These are phyloP conservation scores for Prionchulus punctatus DNA, from an alignment of 2,888 invertebrate genomes.

Conservation along the genomic window DNA sequence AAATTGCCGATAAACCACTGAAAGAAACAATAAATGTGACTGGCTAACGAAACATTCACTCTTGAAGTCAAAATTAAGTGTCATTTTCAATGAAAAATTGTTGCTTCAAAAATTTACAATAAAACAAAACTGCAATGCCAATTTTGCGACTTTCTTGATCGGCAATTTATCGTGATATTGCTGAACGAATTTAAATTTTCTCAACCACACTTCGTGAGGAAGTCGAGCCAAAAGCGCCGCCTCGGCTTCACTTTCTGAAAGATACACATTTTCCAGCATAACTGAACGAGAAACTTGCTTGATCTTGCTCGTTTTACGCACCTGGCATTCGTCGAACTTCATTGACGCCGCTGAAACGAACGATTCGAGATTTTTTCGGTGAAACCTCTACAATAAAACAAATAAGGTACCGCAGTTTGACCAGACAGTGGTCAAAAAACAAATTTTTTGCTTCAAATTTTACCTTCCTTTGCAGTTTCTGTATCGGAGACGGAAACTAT, in stretches of 20 bases:
- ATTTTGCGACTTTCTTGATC: constrained; percentile 56
- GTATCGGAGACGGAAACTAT: too few relatives aligned
- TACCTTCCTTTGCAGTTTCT: too few relatives aligned
- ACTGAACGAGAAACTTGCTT: not conserved
- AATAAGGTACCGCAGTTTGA: too few relatives aligned
- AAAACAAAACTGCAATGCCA: constrained; percentile 66
- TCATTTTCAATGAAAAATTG: too few relatives aligned
- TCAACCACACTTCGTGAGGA: constrained; percentile 77
- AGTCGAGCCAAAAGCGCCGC: constrained; percentile 78
- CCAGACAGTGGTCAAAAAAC: too few relatives aligned
- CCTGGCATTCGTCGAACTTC: constrained; percentile 39
- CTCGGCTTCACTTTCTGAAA: constrained; percentile 50
- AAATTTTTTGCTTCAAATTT: too few relatives aligned
- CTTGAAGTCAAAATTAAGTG: too few relatives aligned
- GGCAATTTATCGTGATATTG: constrained; percentile 54
- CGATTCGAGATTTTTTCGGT: constrained; percentile 44
- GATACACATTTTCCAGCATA: not conserved
- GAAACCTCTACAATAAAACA: not conserved
- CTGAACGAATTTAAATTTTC: constrained; percentile 60
- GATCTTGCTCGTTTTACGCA: constrained; percentile 15
- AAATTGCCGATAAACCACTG: constrained; percentile 92
- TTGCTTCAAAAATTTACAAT: constrained; percentile 46
- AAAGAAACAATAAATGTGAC: constrained; percentile 27
- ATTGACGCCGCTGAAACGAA: constrained; percentile 68
- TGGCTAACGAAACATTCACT: not conserved